Evolutionary conservation across 2,113 vertebrate species (phyloP), one percentile per base, ranked within the genome.

Genomic region (Rhipidura dahli): DNA sequence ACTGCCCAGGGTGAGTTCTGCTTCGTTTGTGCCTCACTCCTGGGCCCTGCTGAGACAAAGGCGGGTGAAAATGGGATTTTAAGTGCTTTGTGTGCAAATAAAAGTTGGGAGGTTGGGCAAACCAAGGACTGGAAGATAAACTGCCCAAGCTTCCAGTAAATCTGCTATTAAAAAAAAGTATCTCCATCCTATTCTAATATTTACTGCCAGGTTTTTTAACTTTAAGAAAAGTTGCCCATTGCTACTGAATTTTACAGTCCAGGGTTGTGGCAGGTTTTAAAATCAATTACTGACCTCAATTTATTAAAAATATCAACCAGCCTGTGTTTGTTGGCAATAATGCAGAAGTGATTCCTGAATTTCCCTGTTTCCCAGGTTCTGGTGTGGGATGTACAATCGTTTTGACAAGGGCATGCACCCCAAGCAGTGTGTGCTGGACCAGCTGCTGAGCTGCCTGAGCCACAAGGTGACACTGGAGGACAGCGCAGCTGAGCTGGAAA

Each of bases 331-430:
- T 47, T 30, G 72, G 9, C 44, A 8, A 0, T 3, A 8, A 5
- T 2, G 9, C 11, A 6, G 27, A 10, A 1, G 1, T 37, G 13
- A 80, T 26, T 57, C 4, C 65, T 4, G 33, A 30, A 40, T 45
- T 57, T 33, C 40, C 83, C 40, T 54, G 37, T 31, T 87, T 6
- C 66, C 28, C 49, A 98, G 98, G 97, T 98, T 99, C 90, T 99
- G 98, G 98, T 98, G 98, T 91, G 98, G 97, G 45, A 98, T 98
- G 98, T 98, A 98, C 87, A 98, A 98, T 37, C 96, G 97, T 45
- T 98, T 98, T 70, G 98, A 98, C 90, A 98, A 97, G 93, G 98
- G 98, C 33, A 97, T 98, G 95, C 98, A 99, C 45, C 98, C 98
- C 6, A 98, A 98, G 30, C 98, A 99, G 81, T 95, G 95, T 20